Evolutionary conservation across 1,140 invertebrate genomes (phyloP).

Genomic region (Battus philenor): DNA sequence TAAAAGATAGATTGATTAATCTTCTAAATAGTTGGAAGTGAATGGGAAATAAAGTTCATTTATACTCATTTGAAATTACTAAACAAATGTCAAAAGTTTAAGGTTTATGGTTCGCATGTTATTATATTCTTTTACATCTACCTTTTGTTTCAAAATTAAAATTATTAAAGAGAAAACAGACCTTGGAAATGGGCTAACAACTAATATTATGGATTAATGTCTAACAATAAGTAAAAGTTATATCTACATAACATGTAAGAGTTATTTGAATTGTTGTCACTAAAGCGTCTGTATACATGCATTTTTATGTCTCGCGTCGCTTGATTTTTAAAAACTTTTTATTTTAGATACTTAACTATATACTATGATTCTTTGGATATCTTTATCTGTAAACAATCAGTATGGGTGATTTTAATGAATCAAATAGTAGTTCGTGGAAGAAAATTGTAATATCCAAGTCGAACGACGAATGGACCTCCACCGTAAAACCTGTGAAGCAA

Average conservation of each 20-base stretch:
- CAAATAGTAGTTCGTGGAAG: slow-evolving; percentile 58
- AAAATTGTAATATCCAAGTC: slow-evolving; percentile 65
- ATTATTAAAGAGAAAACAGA: too few species aligned
- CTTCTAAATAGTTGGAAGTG: too few species aligned
- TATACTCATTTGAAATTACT: too few species aligned
- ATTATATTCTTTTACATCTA: too few species aligned
- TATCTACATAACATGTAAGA: not conserved
- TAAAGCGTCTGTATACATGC: not conserved
- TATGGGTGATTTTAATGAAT: slow-evolving; percentile 60
- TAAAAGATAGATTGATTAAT: too few species aligned
- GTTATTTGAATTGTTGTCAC: not conserved
- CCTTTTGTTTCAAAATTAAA: too few species aligned
- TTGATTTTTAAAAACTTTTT: slow-evolving; percentile 2
- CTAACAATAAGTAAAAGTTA: too few species aligned
- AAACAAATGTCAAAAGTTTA: too few species aligned
- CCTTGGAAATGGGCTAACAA: too few species aligned
- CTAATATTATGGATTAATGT: too few species aligned
- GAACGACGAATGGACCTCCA: slow-evolving; percentile 60
- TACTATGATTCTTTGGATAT: slow-evolving; percentile 67
- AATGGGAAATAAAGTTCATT: too few species aligned
- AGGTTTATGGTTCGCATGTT: too few species aligned
- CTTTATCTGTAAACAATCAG: slow-evolving; percentile 62
- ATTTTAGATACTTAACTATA: slow-evolving; percentile 6
- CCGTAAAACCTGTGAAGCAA: slow-evolving; percentile 35
- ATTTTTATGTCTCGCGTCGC: not conserved